Percentiles rank a stretch among this genome's conserved stretches.
Conservation (phyloP, 2,113 vertebrate genomes). For the Silurus meridionalis region DNA sequence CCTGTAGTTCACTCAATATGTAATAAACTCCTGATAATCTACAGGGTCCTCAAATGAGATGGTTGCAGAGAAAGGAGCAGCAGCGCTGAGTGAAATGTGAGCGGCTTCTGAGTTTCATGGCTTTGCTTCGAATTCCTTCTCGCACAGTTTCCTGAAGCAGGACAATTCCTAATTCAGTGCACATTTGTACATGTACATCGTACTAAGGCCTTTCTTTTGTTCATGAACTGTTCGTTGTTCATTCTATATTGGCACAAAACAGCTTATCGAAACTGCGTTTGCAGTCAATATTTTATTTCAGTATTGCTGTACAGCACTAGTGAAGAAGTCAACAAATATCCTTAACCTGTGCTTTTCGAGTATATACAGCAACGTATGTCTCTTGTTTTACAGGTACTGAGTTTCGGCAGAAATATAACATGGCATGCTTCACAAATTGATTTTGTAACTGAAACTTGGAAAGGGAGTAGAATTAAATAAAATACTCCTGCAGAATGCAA, state of each 20-base stretch:
- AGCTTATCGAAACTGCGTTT: constrained; percentile 34
- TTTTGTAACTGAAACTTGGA: constrained; percentile 29
- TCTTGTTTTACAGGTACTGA: constrained; percentile 24
- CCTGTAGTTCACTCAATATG: not conserved
- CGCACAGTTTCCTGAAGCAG: constrained; percentile 22
- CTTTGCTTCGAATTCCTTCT: constrained; percentile 39
- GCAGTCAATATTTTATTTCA: constrained; percentile 31
- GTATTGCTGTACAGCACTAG: constrained; percentile 55
- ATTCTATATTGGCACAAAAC: constrained; percentile 34
- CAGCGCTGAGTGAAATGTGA: constrained; percentile 41
- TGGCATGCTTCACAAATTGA: constrained; percentile 20
- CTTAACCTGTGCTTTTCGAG: constrained; percentile 50
- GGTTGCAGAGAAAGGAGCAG: constrained; percentile 29
- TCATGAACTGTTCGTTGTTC: constrained; percentile 10
- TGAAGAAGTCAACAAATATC: constrained; percentile 48
- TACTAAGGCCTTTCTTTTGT: not conserved
- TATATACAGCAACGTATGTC: constrained; percentile 48
- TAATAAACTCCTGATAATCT: not conserved
- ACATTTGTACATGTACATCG: constrained; percentile 15
- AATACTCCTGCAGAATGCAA: constrained; percentile 46
- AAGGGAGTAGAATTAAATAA: constrained; percentile 27
- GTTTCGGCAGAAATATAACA: constrained; percentile 26
- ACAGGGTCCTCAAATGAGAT: constrained; percentile 13
- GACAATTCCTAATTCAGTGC: not conserved
- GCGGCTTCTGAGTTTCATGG: constrained; percentile 46